A percentile compares a stretch with the other conserved stretches of the same genome.
Conservation (phyloP, 1,140 invertebrate genomes). For the Colletes gigas region DNA sequence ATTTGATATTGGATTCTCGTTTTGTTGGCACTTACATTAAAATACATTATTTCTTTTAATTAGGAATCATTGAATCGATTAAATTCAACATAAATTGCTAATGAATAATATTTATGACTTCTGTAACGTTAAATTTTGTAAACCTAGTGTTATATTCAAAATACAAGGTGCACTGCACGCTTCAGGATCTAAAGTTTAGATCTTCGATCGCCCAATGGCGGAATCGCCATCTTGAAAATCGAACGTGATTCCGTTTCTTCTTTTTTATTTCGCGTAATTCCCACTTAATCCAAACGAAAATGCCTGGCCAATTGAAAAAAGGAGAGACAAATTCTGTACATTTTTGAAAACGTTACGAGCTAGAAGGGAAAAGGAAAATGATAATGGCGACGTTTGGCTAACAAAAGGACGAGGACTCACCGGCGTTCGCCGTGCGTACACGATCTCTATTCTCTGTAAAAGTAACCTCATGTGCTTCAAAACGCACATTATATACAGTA, state of each 20-base stretch:
- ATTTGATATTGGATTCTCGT: too few relatives aligned
- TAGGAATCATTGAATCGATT: too few relatives aligned
- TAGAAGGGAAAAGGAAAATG: constrained; percentile 6
- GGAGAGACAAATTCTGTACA: constrained; percentile 7
- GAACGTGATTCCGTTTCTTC: constrained; percentile 28
- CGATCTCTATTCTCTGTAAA: constrained; percentile 74
- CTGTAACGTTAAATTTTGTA: too few relatives aligned
- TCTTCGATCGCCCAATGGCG: background rate
- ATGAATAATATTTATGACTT: too few relatives aligned
- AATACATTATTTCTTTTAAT: too few relatives aligned
- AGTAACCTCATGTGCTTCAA: constrained; percentile 73
- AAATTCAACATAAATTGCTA: too few relatives aligned
- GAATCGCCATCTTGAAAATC: background rate
- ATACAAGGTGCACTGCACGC: too few relatives aligned
- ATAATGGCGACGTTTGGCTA: background rate
- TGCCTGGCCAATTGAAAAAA: constrained; percentile 15
- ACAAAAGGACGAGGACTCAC: constrained; percentile 43
- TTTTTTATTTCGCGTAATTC: background rate
- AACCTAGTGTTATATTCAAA: too few relatives aligned
- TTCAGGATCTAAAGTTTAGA: background rate
- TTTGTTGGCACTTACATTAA: too few relatives aligned
- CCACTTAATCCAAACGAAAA: background rate
- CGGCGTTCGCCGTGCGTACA: constrained; percentile 64
- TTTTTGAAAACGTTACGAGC: background rate
- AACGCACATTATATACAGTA: constrained; percentile 62